Percentiles rank a stretch among this genome's conserved stretches.
Evolutionary conservation across 2,888 invertebrate genomes (phyloP).

Genomic region (Orthosia incerta): DNA sequence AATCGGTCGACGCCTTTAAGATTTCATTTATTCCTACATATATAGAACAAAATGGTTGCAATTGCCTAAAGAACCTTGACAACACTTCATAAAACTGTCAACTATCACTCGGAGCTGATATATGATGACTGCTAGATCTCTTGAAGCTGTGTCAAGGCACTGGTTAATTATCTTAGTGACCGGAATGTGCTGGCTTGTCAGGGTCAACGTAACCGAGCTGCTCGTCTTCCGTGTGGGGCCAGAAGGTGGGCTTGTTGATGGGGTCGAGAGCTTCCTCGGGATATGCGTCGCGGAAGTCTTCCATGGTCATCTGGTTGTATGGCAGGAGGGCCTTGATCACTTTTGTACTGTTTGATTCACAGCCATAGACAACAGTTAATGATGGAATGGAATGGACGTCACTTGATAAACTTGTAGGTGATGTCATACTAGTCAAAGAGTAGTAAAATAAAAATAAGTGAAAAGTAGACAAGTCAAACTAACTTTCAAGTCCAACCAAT

Average conservation of each 20-base stretch:
- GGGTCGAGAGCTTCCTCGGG: conserved; percentile 94
- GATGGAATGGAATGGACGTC: conserved; percentile 63
- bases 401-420: conserved; percentile 68
- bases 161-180: conserved; percentile 72
- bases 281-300: conserved; percentile 95
- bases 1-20: too few species aligned
- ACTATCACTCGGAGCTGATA: conserved; percentile 45
- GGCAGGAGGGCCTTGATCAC: conserved; percentile 93
- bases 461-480: conserved; percentile 27
- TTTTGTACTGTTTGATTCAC: neutral
- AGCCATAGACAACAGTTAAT: conserved; percentile 52
- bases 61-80: conserved; percentile 60
- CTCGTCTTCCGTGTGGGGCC: conserved; percentile 95
- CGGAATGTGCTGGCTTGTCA: conserved; percentile 75
- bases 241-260: conserved; percentile 95
- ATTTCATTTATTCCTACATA: conserved; percentile 86
- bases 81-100: conserved; percentile 61
- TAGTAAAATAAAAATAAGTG: conserved; percentile 28
- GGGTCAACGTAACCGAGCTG: conserved; percentile 92
- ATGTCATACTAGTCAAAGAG: conserved; percentile 72
- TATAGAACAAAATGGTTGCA: conserved; percentile 68
- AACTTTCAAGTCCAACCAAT: neutral
- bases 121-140: conserved; percentile 34
- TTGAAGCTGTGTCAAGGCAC: conserved; percentile 49
- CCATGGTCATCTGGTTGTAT: conserved; percentile 97